Evolutionary conservation across 2,113 vertebrate species (phyloP), one percentile per base, ranked within the genome.

Genomic region (Oxyruncus cristatus): DNA sequence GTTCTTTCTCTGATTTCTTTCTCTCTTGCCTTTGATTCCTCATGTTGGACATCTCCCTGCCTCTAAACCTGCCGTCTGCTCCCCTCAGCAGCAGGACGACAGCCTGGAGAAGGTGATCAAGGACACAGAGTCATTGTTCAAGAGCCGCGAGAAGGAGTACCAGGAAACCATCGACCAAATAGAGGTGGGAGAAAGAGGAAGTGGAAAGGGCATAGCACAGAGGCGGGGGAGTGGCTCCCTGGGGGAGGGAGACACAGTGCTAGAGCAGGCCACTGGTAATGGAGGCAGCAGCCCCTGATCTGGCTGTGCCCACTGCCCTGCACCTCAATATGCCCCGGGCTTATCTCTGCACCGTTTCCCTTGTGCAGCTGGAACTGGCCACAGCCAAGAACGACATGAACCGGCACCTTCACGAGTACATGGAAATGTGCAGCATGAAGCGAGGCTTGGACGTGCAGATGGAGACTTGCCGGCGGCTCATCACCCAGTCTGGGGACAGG

Each of bases 401-500:
- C 95, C 98, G 99, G 7, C 99, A 99, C 94, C 97, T 99, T 67
- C 99, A 99, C 0, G 99, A 99, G 95, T 99, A 99, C 98, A 99
- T 99, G 99, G 99, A 99, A 93, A 99, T 99, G 99, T 99, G 99
- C 93, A 99, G 99, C 68, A 99, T 99, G 99, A 99, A 99, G 96
- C 97, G 99, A 53, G 99, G 99, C 39, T 97, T 99, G 95, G 99
- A 99, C 0, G 99, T 99, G 80, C 99, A 99, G 97, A 99, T 99
- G 99, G 99, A 99, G 98, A 99, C 99, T 15, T 99, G 99, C 93
- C 98, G 99, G 83, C 98, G 99, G 56, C 98, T 99, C 88, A 99
- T 99, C 97, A 99, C 99, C 20, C 99, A 99, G 97, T 99, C 98
- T 8, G 99, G 99, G 88, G 98, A 99, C 96, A 98, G 98, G 99